phyloP scores from a whole-genome alignment of 2,888 invertebrate genomes.

The Nymphalis c-album region DNA sequence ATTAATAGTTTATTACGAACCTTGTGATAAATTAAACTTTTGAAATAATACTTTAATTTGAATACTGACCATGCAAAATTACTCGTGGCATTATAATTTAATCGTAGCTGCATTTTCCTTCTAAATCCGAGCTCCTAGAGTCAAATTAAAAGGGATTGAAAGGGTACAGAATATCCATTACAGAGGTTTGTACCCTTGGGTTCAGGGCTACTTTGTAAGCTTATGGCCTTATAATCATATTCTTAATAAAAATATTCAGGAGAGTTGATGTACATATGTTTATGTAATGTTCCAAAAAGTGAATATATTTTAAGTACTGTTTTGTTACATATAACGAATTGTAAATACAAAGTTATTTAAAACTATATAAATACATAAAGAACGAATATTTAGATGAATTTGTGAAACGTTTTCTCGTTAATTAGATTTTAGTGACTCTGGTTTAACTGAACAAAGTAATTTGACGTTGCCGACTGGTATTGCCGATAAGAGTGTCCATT shows the following conservation, averaged over 20 bases:
- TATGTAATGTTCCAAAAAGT: neutral
- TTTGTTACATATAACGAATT: neutral
- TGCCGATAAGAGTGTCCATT: neutral
- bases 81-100: conserved; percentile 9
- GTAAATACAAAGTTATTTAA: conserved; percentile 1
- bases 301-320: neutral
- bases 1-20: too few relatives aligned
- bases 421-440: conserved; percentile 24
- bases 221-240: conserved; percentile 11
- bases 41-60: too few relatives aligned
- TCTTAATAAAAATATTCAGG: neutral
- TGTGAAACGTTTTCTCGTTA: conserved; percentile 9
- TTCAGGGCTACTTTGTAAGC: conserved; percentile 13
- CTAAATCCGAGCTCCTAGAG: conserved; percentile 16
- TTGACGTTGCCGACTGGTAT: conserved; percentile 9
- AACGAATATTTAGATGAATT: neutral
- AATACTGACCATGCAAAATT: neutral
- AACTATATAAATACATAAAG: conserved; percentile 7
- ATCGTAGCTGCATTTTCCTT: conserved; percentile 11
- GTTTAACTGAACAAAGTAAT: conserved; percentile 21
- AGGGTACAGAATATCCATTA: conserved; percentile 28
- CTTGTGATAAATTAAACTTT: too few relatives aligned
- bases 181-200: conserved; percentile 19
- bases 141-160: conserved; percentile 30
- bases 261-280: neutral